phyloP scores from a whole-genome alignment of 2,113 vertebrate species.

The Ifrita kowaldi region DNA sequence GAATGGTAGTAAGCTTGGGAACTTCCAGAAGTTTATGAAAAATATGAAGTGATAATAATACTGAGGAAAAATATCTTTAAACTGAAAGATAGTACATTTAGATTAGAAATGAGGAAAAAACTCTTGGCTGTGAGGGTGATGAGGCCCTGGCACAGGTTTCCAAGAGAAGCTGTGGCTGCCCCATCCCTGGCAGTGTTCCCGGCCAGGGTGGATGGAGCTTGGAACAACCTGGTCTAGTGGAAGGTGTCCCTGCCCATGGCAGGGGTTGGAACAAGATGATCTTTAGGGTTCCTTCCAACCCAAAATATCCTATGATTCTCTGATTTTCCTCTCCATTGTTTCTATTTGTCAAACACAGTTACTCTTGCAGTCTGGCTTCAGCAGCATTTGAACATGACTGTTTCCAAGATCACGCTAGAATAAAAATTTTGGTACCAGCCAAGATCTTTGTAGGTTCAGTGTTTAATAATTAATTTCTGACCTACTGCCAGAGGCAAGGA shows the following conservation, averaged over 20 bases:
- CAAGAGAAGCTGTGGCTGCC: not conserved
- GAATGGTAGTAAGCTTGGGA: not conserved
- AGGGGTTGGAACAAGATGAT: no score
- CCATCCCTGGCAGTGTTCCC: not conserved
- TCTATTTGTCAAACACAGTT: not conserved
- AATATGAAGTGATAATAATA: not conserved
- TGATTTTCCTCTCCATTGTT: not conserved
- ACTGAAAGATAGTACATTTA: not conserved
- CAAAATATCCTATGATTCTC: not conserved
- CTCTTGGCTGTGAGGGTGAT: not conserved
- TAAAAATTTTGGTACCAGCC: not conserved
- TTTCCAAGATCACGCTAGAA: not conserved
- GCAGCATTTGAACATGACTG: not conserved
- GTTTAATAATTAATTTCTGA: not conserved
- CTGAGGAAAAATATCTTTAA: not conserved
- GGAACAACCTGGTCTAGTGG: accelerated
- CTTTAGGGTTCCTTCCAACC: not conserved
- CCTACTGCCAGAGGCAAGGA: not conserved
- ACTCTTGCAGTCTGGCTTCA: not conserved
- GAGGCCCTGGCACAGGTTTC: not conserved
- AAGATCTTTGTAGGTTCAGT: not conserved
- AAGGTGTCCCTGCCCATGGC: not conserved
- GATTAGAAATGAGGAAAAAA: not conserved
- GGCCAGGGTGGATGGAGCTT: accelerated
- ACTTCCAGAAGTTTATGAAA: not conserved